Base-by-base conservation (phyloP, 2,113 vertebrate genomes). In the Cyanistes caeruleus region DNA sequence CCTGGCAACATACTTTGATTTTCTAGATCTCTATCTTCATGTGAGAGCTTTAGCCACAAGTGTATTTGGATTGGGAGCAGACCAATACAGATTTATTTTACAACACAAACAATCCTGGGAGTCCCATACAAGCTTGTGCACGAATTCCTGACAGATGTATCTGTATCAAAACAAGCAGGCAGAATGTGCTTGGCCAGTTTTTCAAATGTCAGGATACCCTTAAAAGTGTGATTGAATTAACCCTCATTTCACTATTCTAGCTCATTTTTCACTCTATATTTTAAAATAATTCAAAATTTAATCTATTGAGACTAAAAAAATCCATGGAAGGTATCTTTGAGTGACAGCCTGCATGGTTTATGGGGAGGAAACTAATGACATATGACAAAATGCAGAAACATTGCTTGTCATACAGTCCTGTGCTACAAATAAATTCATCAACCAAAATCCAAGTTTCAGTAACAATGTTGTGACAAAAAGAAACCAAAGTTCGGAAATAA, bases 111-210 rank as follows among this genome's bases (percentile, higher is more conserved):
- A 53, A n/a, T 73, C 24, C 78, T 49, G 46, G 22, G 69, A 89
- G 43, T 78, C 86, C 51, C 60, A 43, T 72, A 53, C 41, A 93
- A 85, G 70, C 93, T 69, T 64, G 23, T 68, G 74, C 81, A n/a
- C 3, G 31, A 89, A 70, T 79, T 95, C 69, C 86, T 96, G 89
- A 84, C 84, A 87, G 94, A 89, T 82, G 70, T 75, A 89, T 82
- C 91, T 87, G n/a, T 87, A 76, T 58, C 49, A 91, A 87, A 96
- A 91, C 65, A 92, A 82, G 56, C 64, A 89, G 74, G 69, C 89
- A 95, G 28, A 91, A 94, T 91, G 31, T 84, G 20, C 63, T 89
- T 49, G 56, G 77, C 62, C 84, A 91, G 65, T 96, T 96, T 37
- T 96, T 52, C n/a, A 82, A 73, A 84, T 68, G 62, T 68, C 74